Evolutionary conservation across 2,888 invertebrate genomes (phyloP), one percentile per base, ranked within the genome.

Genomic region (Stenchaetothrips biformis): DNA sequence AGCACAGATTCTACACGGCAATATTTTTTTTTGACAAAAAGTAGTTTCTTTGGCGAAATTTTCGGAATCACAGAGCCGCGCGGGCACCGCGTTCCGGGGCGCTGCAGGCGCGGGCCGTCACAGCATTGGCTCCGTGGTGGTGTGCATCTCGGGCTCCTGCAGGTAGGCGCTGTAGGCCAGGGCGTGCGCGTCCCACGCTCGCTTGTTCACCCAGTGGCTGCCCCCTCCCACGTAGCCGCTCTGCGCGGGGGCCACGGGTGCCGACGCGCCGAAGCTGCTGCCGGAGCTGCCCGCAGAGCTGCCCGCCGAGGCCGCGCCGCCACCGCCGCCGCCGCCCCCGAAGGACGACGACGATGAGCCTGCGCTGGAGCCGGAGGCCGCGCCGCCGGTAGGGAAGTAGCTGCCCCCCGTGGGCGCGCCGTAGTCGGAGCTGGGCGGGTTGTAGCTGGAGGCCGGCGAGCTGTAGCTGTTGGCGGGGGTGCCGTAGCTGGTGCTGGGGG

Each of bases 151-250:
- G 21, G 67, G 67, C 67, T 74, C 67, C 67, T 74, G 67, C 67
- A 74, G 67, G 80, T 83, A 83, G 3, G 81, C 82, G 77, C 79
- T 81, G 79, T 83, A 83, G 27, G 84, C 84, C 78, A 83, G 80
- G 48, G 83, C 82, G 48, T 83, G 82, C 16, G 83, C 83, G 25
- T 83, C 82, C 84, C 83, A 74, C 21, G 67, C 67, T 8, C 67
- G 25, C 67, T 74, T 74, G 67, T 74, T 74, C 21, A 74, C 67
- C 67, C 67, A 74, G 7, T 83, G 81, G 25, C 84, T 82, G 6
- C 84, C 83, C 77, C 84, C 88, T 82, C 89, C 88, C 85, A 89
- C 88, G 85, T 89, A 89, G 0, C 89, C 88, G 21, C 82, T 48
- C 81, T 83, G 79, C 48, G 81, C 79, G 80, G 83, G 81, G 78